Evolutionary conservation across 2,113 vertebrate genomes (phyloP).

Genomic region (Opisthocomus hoazin): DNA sequence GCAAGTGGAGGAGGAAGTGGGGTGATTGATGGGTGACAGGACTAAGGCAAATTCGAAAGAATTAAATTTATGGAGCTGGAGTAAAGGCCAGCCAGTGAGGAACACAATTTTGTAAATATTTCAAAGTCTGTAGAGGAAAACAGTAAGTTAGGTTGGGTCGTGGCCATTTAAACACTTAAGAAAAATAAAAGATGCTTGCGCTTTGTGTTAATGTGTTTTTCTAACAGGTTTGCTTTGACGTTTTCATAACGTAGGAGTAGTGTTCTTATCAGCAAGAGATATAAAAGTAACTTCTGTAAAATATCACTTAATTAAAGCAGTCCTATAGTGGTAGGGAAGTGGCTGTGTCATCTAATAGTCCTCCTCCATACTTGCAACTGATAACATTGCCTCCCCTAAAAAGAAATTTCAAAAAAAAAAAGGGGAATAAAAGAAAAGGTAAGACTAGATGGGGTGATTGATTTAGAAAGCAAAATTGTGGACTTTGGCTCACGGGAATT

Average conservation of each 20-base stretch:
- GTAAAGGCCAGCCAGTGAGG: not conserved
- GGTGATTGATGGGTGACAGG: constrained; percentile 8
- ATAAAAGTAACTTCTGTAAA: not conserved
- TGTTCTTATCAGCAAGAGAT: not conserved
- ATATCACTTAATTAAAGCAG: not conserved
- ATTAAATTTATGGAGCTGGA: not conserved
- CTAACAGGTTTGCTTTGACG: not conserved
- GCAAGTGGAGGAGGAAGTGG: not conserved
- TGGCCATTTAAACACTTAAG: not conserved
- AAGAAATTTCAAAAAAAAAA: no score
- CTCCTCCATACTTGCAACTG: not conserved
- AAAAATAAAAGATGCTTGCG: not conserved
- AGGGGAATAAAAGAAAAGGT: no score
- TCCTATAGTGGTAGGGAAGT: not conserved
- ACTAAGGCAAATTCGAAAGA: not conserved
- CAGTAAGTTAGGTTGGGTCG: not conserved
- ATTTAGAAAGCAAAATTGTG: not conserved
- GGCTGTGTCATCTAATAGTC: not conserved
- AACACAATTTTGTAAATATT: not conserved
- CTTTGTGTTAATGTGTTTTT: not conserved
- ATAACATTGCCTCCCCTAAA: no score
- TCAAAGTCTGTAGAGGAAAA: not conserved
- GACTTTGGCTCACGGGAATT: not conserved
- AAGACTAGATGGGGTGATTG: not conserved
- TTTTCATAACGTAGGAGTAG: not conserved